These are phyloP conservation scores for Agrochola litura DNA, from an alignment of 2,888 invertebrate genomes.

Conservation along the genomic window DNA sequence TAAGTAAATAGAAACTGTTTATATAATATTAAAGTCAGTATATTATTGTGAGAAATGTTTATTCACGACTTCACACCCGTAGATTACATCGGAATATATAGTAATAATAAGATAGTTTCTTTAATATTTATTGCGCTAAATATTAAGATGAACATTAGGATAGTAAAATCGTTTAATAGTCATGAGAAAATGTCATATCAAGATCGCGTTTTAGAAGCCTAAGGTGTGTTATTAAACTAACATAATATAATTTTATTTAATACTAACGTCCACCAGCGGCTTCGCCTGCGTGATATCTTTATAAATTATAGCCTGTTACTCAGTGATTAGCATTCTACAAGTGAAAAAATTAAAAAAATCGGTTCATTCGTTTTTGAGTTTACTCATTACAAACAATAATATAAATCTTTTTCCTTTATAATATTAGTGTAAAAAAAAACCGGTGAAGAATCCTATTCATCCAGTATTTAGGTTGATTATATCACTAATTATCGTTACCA, in stretches of 20 bases:
- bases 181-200: slow-evolving; percentile 13
- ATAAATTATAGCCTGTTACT: too few species aligned
- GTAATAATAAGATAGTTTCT: slow-evolving; percentile 17
- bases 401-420: too few species aligned
- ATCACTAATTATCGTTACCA: too few species aligned
- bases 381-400: too few species aligned
- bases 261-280: too few species aligned
- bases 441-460: too few species aligned
- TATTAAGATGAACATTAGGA: slow-evolving; percentile 24
- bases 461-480: too few species aligned
- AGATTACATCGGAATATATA: slow-evolving; percentile 31
- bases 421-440: too few species aligned
- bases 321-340: too few species aligned
- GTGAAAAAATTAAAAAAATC: too few species aligned
- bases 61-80: slow-evolving; percentile 46
- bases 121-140: slow-evolving; percentile 13
- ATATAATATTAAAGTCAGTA: not conserved
- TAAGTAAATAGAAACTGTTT: not conserved
- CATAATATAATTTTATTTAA: not conserved
- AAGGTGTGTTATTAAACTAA: not conserved
- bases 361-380: too few species aligned
- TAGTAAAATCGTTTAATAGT: slow-evolving; percentile 3
- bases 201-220: slow-evolving; percentile 12
- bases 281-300: too few species aligned
- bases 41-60: slow-evolving; percentile 33